Conservation (phyloP, 2,113 vertebrate species). For the Tetrax tetrax region DNA sequence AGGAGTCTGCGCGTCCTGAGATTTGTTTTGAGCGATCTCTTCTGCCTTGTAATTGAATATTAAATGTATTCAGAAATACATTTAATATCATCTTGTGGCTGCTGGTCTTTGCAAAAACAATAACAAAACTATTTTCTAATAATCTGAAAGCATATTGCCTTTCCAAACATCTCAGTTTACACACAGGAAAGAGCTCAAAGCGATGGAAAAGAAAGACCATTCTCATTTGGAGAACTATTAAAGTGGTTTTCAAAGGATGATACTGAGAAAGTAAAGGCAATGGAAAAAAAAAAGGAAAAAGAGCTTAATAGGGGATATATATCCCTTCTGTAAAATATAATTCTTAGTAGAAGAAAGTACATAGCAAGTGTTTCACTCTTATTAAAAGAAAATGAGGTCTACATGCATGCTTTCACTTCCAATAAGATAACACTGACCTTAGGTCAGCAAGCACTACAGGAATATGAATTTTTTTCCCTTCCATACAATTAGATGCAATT, state of each 20-base stretch:
- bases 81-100: conserved; percentile 28
- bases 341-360: conserved; percentile 36
- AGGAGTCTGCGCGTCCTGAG: neutral
- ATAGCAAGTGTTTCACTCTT: neutral
- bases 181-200: neutral
- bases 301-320: conserved; percentile 60
- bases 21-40: neutral
- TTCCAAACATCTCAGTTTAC: conserved; percentile 34
- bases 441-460: neutral
- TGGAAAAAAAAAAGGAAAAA: conserved; percentile 26
- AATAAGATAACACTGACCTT: conserved; percentile 33
- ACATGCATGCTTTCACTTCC: conserved; percentile 42
- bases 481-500: neutral
- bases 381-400: conserved; percentile 47
- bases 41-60: conserved; percentile 6
- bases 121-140: conserved; percentile 32
- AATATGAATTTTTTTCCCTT: neutral
- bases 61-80: conserved; percentile 31
- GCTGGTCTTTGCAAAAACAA: conserved; percentile 19
- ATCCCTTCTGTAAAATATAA: conserved; percentile 54
- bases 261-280: conserved; percentile 45
- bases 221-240: conserved; percentile 26
- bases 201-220: neutral
- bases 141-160: conserved; percentile 22
- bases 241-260: conserved; percentile 24